Base-by-base conservation (phyloP, 1,140 invertebrate genomes). In the Drosophila triauraria region DNA sequence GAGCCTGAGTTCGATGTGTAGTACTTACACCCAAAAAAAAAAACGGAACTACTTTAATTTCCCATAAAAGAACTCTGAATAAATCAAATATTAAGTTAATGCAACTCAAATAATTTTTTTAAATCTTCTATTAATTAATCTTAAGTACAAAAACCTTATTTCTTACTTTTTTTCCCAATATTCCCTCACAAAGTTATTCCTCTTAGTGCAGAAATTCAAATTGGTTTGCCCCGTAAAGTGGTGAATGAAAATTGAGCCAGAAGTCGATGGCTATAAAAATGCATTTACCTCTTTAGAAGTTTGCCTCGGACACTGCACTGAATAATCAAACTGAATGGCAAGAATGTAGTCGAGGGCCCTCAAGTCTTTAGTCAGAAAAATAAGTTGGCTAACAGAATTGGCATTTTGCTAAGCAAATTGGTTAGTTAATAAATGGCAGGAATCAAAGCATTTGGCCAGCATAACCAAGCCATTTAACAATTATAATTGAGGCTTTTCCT, bases 401-500 rank as follows among this genome's bases (percentile, higher is more conserved):
- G 15, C 47, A 69, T 50, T 43, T 40, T 13, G 38, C 8, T 25
- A 6, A 13, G 27, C 12, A 20, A 64, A 57, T 50, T 71, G 38
- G 58, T 59, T 59, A n/a, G n/a, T 54, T 86, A 72, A 69, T 82
- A 68, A 75, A 72, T 38, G 38, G 32, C 43, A 63, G 44, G 40
- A 48, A 72, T 76, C 64, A 78, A 59, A 50, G 53, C 74, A 53
- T 46, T 58, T 72, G 46, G 58, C 32, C 58, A 5, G 20, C 32
- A 8, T 68, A 59, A 53, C 61, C 61, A 46, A 71, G 71, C 62
- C 63, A 71, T 83, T 71, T 71, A 53, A 51, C 71, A 77, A 88
- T 83, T 82, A 69, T 71, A 78, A 78, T 78, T 67, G 74, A 77
- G 74, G 42, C 48, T 53, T 68, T 82, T 63, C 53, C 42, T 35